Conservation (phyloP, 2,888 invertebrate genomes). For the Laothoe populi region DNA sequence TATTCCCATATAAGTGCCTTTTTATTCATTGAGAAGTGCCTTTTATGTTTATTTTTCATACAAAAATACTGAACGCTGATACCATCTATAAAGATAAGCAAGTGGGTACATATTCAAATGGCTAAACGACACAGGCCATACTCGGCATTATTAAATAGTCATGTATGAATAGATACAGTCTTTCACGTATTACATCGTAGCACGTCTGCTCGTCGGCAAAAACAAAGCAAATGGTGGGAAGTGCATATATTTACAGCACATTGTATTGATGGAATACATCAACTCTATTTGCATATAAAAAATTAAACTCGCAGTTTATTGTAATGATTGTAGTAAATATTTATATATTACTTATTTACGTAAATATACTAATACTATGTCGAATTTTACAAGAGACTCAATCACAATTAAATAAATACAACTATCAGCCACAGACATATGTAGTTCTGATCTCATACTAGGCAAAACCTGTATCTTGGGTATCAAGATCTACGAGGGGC, state of each 20-base stretch:
- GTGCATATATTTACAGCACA: neutral
- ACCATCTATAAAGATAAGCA: slow-evolving; percentile 18
- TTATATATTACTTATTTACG: too few species aligned
- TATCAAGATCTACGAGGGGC: too few species aligned
- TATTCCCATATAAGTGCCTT: slow-evolving; percentile 14
- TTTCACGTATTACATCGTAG: slow-evolving; percentile 8
- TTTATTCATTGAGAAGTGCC: slow-evolving; percentile 13
- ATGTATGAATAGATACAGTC: slow-evolving; percentile 19
- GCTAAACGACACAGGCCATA: slow-evolving; percentile 28
- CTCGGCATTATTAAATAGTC: slow-evolving; percentile 15
- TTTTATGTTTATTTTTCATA: slow-evolving; percentile 15
- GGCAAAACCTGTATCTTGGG: too few species aligned
- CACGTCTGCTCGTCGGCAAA: slow-evolving; percentile 4
- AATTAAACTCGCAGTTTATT: too few species aligned
- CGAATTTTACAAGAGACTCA: too few species aligned
- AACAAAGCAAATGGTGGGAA: slow-evolving; percentile 1
- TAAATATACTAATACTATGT: too few species aligned
- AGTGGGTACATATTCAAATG: slow-evolving; percentile 7
- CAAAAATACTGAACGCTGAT: slow-evolving; percentile 7
- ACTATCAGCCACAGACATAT: too few species aligned
- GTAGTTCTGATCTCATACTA: too few species aligned
- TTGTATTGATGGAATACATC: neutral
- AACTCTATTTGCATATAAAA: too few species aligned
- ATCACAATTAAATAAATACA: too few species aligned
- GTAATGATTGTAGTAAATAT: too few species aligned